Evolutionary conservation across 37 sponge, comb jelly and placozoan species (phyloP), one percentile per base, ranked within the genome.

Genomic region (Petrosia ficiformis): DNA sequence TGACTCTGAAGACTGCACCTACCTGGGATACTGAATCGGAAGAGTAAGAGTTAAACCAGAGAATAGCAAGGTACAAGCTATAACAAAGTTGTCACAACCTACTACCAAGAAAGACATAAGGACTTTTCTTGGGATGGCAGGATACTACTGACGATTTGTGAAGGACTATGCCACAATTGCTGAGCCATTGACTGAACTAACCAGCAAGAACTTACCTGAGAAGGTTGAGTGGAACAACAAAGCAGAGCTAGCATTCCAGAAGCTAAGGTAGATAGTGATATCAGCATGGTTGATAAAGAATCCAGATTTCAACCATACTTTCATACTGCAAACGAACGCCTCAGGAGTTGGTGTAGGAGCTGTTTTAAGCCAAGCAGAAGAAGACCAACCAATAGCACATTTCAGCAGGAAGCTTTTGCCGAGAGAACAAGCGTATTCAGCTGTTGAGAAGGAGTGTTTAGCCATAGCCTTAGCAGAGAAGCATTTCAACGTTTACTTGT

Each of bases 1-100:
- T 4, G 74, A 25, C 11, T 26, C 59, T 32, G 43, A 28, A 8
- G 29, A 74, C 30, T 35, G 56, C 10, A 43, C 22, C 19, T 82
- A 65, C 33, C 60, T 82, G 43, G 83, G 83, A 1, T 65, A 73
- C 52, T 24, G 56, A 32, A 75, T 82, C 42, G 74, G 74, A 14
- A 33, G 38, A 19, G 83, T 63, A 30, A 56, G 38, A 11, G 65
- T 82, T 11, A 34, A 35, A 75, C 74, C 74, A 57, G 76, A 73
- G 10, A 29, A 28, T 8, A n/a, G n/a, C n/a, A n/a, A n/a, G n/a
- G n/a, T n/a, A n/a, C n/a, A n/a, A n/a, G n/a, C n/a, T n/a, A n/a
- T 82, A 39, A n/a, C 5, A n/a, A 38, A 42, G 40, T 75, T 65
- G 22, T 75, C 75, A 14, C 28, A 28, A n/a, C 83, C 83, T 29